These are phyloP conservation scores for Stichodactyla mertensii DNA, from an alignment of 64 coral and sea anemone genomes.

Conservation along the genomic window DNA sequence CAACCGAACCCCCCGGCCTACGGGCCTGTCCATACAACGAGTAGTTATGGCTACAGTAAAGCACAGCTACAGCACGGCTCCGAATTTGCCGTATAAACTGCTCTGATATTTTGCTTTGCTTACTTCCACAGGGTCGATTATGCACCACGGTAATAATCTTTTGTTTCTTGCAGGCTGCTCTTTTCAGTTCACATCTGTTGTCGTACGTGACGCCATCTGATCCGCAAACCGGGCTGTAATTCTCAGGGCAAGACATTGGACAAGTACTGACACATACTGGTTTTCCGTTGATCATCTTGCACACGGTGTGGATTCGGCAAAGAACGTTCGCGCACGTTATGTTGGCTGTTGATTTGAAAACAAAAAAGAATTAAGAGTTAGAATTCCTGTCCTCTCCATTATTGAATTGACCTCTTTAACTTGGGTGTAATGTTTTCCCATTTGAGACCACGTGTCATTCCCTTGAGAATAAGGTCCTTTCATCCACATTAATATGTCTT, in stretches of 20 bases:
- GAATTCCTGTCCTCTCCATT: too few relatives aligned
- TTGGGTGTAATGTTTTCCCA: too few relatives aligned
- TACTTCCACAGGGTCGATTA: slow-evolving; percentile 53
- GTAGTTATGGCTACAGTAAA: too few relatives aligned
- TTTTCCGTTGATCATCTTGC: slow-evolving; percentile 10
- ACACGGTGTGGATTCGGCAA: neutral
- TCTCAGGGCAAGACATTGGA: neutral
- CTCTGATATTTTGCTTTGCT: neutral
- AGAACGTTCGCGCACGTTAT: slow-evolving; percentile 5
- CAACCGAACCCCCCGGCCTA: too few relatives aligned
- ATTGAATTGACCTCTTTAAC: too few relatives aligned
- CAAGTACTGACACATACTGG: slow-evolving; percentile 7
- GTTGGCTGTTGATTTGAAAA: neutral
- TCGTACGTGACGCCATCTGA: slow-evolving; percentile 6
- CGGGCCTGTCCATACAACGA: too few relatives aligned
- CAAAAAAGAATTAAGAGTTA: neutral
- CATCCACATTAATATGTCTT: too few relatives aligned
- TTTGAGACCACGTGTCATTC: too few relatives aligned
- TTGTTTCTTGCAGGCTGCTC: slow-evolving; percentile 1
- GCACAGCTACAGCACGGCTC: too few relatives aligned
- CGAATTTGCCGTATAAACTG: too few relatives aligned
- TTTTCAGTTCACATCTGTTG: slow-evolving; percentile 11
- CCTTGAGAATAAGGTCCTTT: too few relatives aligned
- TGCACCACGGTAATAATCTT: slow-evolving; percentile 1
- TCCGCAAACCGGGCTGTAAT: neutral